A percentile compares a stretch with the other conserved stretches of the same genome.
These are phyloP conservation scores for Monarcha castaneiventris DNA, from an alignment of 2,113 vertebrate genomes.

Conservation along the genomic window DNA sequence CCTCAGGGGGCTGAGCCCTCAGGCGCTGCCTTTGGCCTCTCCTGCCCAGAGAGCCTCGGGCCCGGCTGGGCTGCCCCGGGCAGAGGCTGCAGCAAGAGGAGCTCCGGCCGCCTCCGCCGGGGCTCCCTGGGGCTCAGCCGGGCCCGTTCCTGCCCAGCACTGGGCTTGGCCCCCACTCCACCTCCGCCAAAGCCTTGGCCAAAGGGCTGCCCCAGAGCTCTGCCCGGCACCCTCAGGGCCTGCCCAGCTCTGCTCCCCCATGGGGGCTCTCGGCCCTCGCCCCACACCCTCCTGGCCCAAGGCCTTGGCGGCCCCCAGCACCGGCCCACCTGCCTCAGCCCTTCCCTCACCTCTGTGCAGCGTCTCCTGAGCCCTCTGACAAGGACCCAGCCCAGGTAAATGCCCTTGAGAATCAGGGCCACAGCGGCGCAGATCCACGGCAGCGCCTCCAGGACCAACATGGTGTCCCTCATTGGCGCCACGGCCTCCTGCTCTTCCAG, in stretches of 20 bases:
- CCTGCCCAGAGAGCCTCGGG: neutral
- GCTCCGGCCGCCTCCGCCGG: neutral
- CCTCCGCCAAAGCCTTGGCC: neutral
- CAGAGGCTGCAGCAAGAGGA: neutral
- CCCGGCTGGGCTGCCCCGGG: neutral
- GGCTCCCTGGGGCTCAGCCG: neutral
- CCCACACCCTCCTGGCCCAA: neutral
- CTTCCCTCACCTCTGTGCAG: neutral
- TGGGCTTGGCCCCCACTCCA: neutral
- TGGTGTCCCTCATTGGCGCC: fast-evolving
- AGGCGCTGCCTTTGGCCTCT: neutral
- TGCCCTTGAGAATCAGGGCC: neutral
- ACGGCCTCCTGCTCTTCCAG: neutral
- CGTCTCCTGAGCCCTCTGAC: neutral
- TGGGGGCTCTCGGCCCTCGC: neutral
- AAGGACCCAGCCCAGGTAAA: neutral
- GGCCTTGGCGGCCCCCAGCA: neutral
- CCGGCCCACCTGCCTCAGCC: neutral
- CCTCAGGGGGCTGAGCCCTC: neutral
- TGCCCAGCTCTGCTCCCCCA: neutral
- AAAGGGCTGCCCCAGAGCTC: neutral
- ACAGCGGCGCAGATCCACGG: fast-evolving
- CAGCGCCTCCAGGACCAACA: neutral
- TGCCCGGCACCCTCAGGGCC: neutral
- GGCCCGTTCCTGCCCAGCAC: neutral